These are phyloP conservation scores for Ascidia mentula DNA, from an alignment of 23 tunicate species.

Conservation along the genomic window DNA sequence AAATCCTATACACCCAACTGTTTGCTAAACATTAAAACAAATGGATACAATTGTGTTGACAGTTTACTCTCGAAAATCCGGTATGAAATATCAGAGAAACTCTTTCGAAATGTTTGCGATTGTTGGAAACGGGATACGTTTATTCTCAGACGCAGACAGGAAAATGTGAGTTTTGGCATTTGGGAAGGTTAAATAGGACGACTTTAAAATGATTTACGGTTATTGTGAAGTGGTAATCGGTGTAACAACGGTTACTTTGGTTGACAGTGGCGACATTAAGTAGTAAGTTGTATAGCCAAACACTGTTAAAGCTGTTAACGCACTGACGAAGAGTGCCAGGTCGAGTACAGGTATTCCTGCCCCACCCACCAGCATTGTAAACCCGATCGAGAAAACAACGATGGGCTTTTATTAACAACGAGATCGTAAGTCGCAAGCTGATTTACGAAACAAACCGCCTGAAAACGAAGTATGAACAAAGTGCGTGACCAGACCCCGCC, in stretches of 20 bases:
- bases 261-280: too few species aligned
- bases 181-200: not conserved
- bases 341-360: not conserved
- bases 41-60: not conserved
- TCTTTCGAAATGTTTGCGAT: not conserved
- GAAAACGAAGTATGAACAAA: not conserved
- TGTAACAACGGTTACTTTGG: not conserved
- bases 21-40: constrained; percentile 1
- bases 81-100: not conserved
- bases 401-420: too few species aligned
- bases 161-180: not conserved
- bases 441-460: not conserved
- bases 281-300: too few species aligned
- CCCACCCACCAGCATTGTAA: not conserved
- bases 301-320: not conserved
- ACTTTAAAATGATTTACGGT: not conserved
- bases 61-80: not conserved
- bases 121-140: not conserved
- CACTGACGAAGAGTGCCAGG: not conserved
- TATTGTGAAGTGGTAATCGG: not conserved
- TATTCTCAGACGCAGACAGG: not conserved
- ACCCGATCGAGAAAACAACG: too few species aligned
- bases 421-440: too few species aligned
- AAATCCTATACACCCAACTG: not conserved
- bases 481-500: not conserved